These are phyloP conservation scores for Epinotia demarniana DNA, from an alignment of 2,888 invertebrate genomes.

Conservation along the genomic window DNA sequence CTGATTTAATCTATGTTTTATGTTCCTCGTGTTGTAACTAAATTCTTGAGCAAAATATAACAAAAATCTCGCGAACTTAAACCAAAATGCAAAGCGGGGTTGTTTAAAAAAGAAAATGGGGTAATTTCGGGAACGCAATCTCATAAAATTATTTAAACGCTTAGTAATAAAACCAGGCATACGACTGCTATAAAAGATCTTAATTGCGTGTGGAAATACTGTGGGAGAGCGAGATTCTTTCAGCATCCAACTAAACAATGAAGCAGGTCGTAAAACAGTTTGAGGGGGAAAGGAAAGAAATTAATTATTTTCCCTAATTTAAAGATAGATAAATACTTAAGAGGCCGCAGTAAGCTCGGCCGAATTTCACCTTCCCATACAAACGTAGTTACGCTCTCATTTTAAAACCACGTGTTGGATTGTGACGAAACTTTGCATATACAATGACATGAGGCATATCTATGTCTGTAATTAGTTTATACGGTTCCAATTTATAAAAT, in stretches of 20 bases:
- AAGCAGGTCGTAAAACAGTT: slow-evolving; percentile 29
- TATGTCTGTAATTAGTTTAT: no score
- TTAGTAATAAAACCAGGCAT: slow-evolving; percentile 77
- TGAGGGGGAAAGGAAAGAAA: neutral
- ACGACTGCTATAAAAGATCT: slow-evolving; percentile 73
- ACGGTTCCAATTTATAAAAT: no score
- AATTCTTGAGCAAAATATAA: slow-evolving; percentile 19
- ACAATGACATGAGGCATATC: no score
- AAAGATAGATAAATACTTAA: neutral
- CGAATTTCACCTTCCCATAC: no score
- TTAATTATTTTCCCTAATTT: slow-evolving; percentile 1
- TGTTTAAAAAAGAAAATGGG: slow-evolving; percentile 75
- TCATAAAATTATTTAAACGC: slow-evolving; percentile 81
- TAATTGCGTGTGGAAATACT: slow-evolving; percentile 67
- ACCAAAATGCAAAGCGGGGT: slow-evolving; percentile 64
- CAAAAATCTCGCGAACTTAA: slow-evolving; percentile 54
- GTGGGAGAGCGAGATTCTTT: slow-evolving; percentile 45
- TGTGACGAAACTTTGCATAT: no score
- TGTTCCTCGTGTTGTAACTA: neutral
- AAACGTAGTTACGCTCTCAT: no score
- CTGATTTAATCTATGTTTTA: neutral
- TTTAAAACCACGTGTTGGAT: no score
- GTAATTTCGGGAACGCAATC: slow-evolving; percentile 76
- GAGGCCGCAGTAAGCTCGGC: no score
- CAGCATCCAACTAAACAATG: slow-evolving; percentile 49